phyloP scores from a whole-genome alignment of 2,113 vertebrate species.

The Mirza zaza region DNA sequence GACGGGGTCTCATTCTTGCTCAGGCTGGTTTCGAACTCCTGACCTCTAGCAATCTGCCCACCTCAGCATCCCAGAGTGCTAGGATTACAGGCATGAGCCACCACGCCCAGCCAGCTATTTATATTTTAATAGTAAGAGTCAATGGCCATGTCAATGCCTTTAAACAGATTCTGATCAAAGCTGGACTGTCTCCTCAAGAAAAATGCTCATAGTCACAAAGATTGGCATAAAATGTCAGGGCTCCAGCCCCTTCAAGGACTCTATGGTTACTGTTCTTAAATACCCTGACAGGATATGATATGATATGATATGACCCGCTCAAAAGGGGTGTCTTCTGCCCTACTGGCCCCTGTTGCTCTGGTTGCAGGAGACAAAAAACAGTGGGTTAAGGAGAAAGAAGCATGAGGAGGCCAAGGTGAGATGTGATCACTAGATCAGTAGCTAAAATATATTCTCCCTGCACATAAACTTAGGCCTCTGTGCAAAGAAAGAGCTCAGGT shows the following conservation, averaged over 20 bases:
- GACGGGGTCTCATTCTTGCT: too few relatives aligned
- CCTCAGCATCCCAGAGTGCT: too few relatives aligned
- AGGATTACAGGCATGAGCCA: too few relatives aligned
- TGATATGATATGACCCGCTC: neutral
- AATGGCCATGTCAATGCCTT: neutral
- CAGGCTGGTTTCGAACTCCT: too few relatives aligned
- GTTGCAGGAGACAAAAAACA: neutral
- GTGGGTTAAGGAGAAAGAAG: neutral
- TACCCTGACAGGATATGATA: neutral
- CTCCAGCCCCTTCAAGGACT: neutral
- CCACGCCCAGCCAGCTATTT: too few relatives aligned
- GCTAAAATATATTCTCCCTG: neutral
- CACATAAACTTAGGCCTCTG: neutral
- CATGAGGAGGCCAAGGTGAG: neutral
- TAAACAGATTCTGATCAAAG: neutral
- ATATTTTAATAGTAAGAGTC: neutral
- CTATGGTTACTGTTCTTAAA: neutral
- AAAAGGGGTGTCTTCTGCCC: neutral
- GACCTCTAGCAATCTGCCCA: too few relatives aligned
- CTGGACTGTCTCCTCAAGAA: neutral
- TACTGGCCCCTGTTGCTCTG: neutral
- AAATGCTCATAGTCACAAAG: neutral
- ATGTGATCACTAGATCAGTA: neutral
- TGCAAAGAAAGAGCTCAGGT: neutral
- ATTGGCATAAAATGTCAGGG: neutral